Base-by-base conservation (phyloP, 2,888 invertebrate genomes). In the Entomobrya proxima region DNA sequence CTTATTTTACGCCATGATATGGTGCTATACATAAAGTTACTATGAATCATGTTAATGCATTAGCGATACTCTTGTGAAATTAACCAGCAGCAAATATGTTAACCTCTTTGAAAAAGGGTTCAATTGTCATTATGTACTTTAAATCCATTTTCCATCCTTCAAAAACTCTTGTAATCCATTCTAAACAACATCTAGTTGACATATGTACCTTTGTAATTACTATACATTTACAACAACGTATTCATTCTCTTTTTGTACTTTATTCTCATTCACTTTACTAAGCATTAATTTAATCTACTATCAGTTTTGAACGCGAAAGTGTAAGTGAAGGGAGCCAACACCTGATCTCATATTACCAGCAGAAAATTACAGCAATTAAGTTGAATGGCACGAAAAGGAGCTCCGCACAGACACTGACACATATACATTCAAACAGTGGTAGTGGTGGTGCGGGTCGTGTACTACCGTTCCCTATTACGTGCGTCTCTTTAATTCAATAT, bases 331-430 rank as follows among this genome's bases (percentile, higher is more conserved):
- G 58, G 75, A 58, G 40, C 80, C 37, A 58, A 77, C 84, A 84
- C 84, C 84, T 84, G 84, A 84, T 77, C 77, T 77, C 72, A 58
- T 84, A 69, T 77, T 84, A 77, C 84, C 69, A 50, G 52, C 4
- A 84, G 84, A 84, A 84, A 84, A 84, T 84, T 84, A 84, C 58
- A 84, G 84, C 84, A 84, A 84, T 84, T 84, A 84, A 77, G 58
- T 76, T 83, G 83, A 75, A 83, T 83, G 67, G 83, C 67, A 83
- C 67, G 37, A 83, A 83, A 67, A 69, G 32, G 83, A 69, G 76
- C 30, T 76, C n/a, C 52, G 18, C 67, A 44, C 44, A 15, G 44
- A 40, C n/a, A 40, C 44, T 40, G 44, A 9, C 9, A 37, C 40
- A 40, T 21, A 40, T 30, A 47, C 69, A 44, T 27, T 24, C 44